Evolutionary conservation across 2,113 vertebrate genomes (phyloP), one percentile per base, ranked within the genome.

Genomic region (Festucalex cinctus): DNA sequence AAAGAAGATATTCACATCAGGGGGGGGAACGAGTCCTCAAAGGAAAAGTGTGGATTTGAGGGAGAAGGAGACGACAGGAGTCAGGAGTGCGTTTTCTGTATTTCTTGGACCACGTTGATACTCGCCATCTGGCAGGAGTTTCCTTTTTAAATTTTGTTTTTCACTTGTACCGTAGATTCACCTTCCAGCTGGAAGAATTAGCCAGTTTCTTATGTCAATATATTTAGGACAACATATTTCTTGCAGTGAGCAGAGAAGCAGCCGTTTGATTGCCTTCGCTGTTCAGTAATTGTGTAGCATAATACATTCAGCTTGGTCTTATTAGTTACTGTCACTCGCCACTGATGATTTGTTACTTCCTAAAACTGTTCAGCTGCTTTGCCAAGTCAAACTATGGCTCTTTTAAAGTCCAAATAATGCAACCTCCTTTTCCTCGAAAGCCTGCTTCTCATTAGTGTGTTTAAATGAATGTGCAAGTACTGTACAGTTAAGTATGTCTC

Each of bases 401-500:
- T 43, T 76, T 61, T 7, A 32, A 32, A 75, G 43, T 74, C 73
- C 44, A 36, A 65, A 58, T 57, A 53, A 39, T 66, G 53, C 66
- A 49, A 59, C 51, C 58, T 37, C 49, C 41, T 66, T 49, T 73
- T 70, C 78, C 64, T 78, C 6, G 64, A 88, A 86, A 86, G 58
- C 83, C 82, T 88, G 86, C 66, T 75, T 20, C 49, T 83, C 63
- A 86, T 87, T 88, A 87, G 44, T 81, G 49, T 1, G 37, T 65
- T 17, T 24, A 36, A 32, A 49, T 49, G 20, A 51, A 66, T 28
- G 26, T 35, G 63, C 73, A 74, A 59, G 49, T 37, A 17, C 28
- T 32, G 28, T 32, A 32, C 28, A 32, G 2, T 32, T 49, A n/a
- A 57, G 60, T 44, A 26, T 20, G n/a, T 51, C 56, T 72, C 73